Evolutionary conservation across 2,888 invertebrate genomes (phyloP), one percentile per base, ranked within the genome.

Genomic region (Byasa hedistus): DNA sequence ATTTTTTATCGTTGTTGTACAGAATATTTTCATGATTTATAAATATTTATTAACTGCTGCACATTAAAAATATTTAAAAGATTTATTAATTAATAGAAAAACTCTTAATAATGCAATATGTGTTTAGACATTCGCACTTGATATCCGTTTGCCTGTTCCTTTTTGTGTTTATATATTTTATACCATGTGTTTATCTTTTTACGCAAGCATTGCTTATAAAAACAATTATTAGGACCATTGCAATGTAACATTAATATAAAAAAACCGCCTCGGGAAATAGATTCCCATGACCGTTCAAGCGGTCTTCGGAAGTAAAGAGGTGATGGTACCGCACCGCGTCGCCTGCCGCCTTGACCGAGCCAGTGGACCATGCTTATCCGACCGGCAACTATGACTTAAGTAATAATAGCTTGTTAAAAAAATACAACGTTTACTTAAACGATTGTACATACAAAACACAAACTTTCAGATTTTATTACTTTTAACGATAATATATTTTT

Each of bases 311-410:
- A 80, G 72, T 73, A 66, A 63, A 21, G 68, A 68, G 64, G 71
- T 68, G 70, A 69, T 69, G 67, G 69, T 69, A 71, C 70, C 73
- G 76, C 74, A 70, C 69, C 78, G 80, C 75, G 73, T 77, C 76
- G 72, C 72, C 76, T 72, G 70, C 75, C 63, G 73, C 86, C 86
- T 86, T 86, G 86, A 83, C 84, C 84, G 78, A 80, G 74, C 76
- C 79, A 77, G 76, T 82, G 79, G 81, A 72, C 81, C 80, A 69
- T 70, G 75, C 72, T 72, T 68, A 69, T 61, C 66, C 69, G 69
- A 71, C 68, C 71, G 69, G 69, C 66, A 71, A 61, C 60, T 52
- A 56, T 51, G 21, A 57, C 39, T 54, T 44, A 39, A 22, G 44
- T 23, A 58, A 36, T 57, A 58, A 52, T 57, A 27, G n/a, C 59